Conservation (phyloP, 2,113 vertebrate genomes). For the Calcarius ornatus region DNA sequence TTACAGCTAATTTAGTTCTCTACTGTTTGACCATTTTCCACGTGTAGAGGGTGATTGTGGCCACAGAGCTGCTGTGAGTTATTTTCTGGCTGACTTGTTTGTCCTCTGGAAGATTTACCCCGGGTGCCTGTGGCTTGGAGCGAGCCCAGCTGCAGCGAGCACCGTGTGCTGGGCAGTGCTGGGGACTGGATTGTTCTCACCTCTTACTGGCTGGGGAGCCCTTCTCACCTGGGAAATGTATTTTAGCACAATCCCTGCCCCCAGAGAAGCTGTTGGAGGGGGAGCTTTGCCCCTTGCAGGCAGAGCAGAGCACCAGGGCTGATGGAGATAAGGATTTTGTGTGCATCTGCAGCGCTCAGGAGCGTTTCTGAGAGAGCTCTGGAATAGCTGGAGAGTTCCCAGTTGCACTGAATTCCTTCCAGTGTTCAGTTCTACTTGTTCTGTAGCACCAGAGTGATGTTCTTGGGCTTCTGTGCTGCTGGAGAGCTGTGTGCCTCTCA, state of each 20-base stretch:
- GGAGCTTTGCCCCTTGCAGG: not conserved
- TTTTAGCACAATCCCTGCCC: not conserved
- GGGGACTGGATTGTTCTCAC: not conserved
- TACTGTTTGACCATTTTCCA: not conserved
- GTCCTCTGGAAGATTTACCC: not conserved
- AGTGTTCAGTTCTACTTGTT: accelerated
- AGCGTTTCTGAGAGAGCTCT: not conserved
- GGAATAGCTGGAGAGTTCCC: not conserved
- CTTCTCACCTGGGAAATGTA: not conserved
- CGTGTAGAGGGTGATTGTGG: not conserved
- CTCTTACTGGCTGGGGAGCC: not conserved
- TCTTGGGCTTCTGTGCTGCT: not conserved
- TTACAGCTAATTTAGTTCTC: not conserved
- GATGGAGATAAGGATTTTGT: accelerated
- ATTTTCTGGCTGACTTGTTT: not conserved
- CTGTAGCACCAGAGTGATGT: not conserved
- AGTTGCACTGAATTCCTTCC: not conserved
- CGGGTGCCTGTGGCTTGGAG: not conserved
- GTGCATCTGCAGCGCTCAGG: not conserved
- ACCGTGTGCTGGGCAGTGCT: not conserved
- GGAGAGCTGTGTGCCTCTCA: not conserved
- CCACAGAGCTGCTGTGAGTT: not conserved
- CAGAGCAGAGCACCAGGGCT: not conserved
- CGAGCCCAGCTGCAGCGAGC: not conserved
- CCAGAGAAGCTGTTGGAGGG: not conserved